A percentile compares a stretch with the other conserved stretches of the same genome.
Evolutionary conservation across 1,140 invertebrate species (phyloP).

Genomic region (Drosophila kikkawai): DNA sequence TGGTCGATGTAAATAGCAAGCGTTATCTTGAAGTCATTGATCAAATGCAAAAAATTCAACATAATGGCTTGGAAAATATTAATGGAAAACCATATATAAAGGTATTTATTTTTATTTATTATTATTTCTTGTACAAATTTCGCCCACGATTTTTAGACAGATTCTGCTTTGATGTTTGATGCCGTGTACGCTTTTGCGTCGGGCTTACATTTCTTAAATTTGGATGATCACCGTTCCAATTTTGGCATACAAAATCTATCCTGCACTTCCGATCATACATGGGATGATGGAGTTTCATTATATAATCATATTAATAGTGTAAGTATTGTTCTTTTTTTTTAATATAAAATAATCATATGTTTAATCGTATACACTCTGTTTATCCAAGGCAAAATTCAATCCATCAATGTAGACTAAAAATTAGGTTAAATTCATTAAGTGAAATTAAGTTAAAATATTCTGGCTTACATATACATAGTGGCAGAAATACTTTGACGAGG

Average conservation of each 20-base stretch:
- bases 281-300: constrained; percentile 93
- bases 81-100: constrained; percentile 72
- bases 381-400: too few relatives aligned
- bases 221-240: constrained; percentile 90
- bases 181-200: constrained; percentile 95
- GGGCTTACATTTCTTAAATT: constrained; percentile 88
- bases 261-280: constrained; percentile 92
- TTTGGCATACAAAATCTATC: constrained; percentile 91
- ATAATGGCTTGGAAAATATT: constrained; percentile 71
- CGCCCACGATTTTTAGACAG: constrained; percentile 88
- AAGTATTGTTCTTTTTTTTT: constrained; percentile 41
- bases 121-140: background rate
- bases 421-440: too few relatives aligned
- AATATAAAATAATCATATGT: background rate
- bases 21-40: constrained; percentile 91
- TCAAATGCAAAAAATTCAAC: constrained; percentile 95
- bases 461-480: too few relatives aligned
- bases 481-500: too few relatives aligned
- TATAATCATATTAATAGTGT: constrained; percentile 97
- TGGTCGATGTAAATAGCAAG: constrained; percentile 92
- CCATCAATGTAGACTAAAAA: too few relatives aligned
- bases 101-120: constrained; percentile 38
- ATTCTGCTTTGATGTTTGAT: constrained; percentile 96
- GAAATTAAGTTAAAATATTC: too few relatives aligned
- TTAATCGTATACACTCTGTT: background rate